Percentiles rank a stretch among this genome's conserved stretches.
Conservation (phyloP, 2,797 vertebrate species). For the Caiman crocodilus region DNA sequence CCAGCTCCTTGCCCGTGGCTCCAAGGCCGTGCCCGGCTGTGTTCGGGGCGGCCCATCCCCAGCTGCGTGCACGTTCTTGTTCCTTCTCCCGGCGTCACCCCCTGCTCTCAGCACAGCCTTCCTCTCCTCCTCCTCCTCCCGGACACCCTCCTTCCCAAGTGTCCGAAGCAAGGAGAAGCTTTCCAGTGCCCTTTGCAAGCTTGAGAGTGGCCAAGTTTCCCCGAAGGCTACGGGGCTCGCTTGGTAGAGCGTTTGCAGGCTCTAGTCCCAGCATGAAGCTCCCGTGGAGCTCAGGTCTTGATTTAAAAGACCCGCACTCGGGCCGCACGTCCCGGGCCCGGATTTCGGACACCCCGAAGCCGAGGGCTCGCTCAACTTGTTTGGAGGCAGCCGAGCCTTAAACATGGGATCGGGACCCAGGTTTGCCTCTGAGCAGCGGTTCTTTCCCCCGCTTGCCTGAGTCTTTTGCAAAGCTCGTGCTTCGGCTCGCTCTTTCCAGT, state of each 20-base stretch:
- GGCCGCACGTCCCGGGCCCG: slow-evolving; percentile 3
- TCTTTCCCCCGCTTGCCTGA: slow-evolving; percentile 32
- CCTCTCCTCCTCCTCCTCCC: not conserved
- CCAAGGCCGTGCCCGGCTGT: not conserved
- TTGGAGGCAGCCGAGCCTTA: slow-evolving; percentile 1
- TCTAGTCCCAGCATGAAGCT: not conserved
- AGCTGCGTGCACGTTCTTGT: too few species aligned
- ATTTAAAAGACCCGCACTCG: slow-evolving; percentile 40
- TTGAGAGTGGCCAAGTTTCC: not conserved
- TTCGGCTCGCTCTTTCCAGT: not conserved
- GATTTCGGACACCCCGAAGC: slow-evolving; percentile 9
- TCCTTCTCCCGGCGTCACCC: not conserved
- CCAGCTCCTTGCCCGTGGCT: not conserved
- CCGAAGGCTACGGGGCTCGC: too few species aligned
- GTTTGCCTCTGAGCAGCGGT: slow-evolving; percentile 42
- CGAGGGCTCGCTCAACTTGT: slow-evolving; percentile 19
- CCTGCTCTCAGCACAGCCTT: not conserved
- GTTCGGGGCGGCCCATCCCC: not conserved
- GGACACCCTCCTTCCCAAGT: not conserved
- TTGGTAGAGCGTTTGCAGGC: not conserved
- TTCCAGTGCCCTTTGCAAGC: not conserved
- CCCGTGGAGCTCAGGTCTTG: not conserved
- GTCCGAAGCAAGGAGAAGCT: not conserved
- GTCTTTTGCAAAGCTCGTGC: not conserved
- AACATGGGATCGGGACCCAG: slow-evolving; percentile 38